Evolutionary conservation across 2,888 invertebrate genomes (phyloP), one percentile per base, ranked within the genome.

Genomic region (Sericinus montela): DNA sequence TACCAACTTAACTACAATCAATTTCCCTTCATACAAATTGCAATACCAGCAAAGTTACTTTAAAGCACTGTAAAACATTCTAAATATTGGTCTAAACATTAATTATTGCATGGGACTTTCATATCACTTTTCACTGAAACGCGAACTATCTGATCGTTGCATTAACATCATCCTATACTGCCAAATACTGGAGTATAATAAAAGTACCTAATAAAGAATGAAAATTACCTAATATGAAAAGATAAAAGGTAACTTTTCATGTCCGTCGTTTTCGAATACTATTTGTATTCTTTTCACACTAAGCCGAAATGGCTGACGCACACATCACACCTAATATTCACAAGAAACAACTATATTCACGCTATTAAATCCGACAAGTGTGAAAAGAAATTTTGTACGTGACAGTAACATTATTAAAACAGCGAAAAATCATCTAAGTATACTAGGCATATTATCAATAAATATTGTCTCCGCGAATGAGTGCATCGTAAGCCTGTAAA

Each of bases 21-120:
- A 64, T 65, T 65, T 71, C 67, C 69, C 62, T 72, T 74, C 69
- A 70, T 76, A 76, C 65, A 73, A 76, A 75, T 75, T 77, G 77
- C 80, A 80, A 77, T 75, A 79, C 76, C 81, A 80, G 81, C 81
- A 76, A 77, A 80, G 75, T 74, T 69, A 73, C 69, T 74, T 69
- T 78, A 79, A 85, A 85, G 80, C 84, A 79, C 72, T 83, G 80
- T 83, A 85, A 82, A 84, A 82, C 75, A 72, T 80, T 82, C 82
- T 87, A 87, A 83, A 84, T 81, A 87, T 88, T 87, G 88, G 87
- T 87, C 88, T 87, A 87, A 68, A n/a, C n/a, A n/a, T 78, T 72
- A 77, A 70, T 84, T 87, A 87, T 88, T 87, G 87, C 87, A 60
- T 66, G 72, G 76, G 72, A 73, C 75, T 53, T 53, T 54, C 48